Base-by-base conservation (phyloP, 2,888 invertebrate species). In the Bellardia pandia region DNA sequence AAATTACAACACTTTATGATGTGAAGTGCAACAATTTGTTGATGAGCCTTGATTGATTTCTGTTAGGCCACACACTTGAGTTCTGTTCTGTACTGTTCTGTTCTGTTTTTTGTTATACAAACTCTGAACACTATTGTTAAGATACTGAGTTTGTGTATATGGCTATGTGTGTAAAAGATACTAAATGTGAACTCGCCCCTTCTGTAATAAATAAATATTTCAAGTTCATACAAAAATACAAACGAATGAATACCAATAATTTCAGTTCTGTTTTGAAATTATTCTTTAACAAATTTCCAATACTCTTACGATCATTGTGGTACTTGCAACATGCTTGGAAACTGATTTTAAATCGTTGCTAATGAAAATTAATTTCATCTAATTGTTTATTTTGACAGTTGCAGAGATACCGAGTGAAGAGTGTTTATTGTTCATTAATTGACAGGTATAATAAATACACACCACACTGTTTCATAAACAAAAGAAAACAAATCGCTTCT, bases 41-140 rank as follows among this genome's bases (percentile, higher is more conserved):
- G 92, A 92, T 92, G 92, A 91, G 91, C 90, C 90, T 89, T 92
- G 92, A 92, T 92, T 92, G 92, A 92, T 92, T 92, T 90, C 91
- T 90, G 89, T 80, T 33, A 89, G 91, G 91, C 92, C 92, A 91
- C 92, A 91, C 92, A 83, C 91, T 90, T 90, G 90, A 90, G 89
- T 87, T 88, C 58, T 82, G 89, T 90, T 90, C 72, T 86, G 77
- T 72, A 40, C 42, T 53, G 16, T 45, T 30, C 1, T 71, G 64
- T 48, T 69, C 3, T 71, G 64, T 48, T 62, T 83, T 45, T 23
- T 45, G 45, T 45, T n/a, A 64, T 56, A 51, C n/a, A 51, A 77
- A 4, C 48, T 48, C 0, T 45, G 51, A 4, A 37, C 72, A 16
- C 74, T 40, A 74, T 71, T 85, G 76, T 77, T 64, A n/a, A 42